phyloP scores from a whole-genome alignment of 2,113 vertebrate species.

The Engraulis encrasicolus region DNA sequence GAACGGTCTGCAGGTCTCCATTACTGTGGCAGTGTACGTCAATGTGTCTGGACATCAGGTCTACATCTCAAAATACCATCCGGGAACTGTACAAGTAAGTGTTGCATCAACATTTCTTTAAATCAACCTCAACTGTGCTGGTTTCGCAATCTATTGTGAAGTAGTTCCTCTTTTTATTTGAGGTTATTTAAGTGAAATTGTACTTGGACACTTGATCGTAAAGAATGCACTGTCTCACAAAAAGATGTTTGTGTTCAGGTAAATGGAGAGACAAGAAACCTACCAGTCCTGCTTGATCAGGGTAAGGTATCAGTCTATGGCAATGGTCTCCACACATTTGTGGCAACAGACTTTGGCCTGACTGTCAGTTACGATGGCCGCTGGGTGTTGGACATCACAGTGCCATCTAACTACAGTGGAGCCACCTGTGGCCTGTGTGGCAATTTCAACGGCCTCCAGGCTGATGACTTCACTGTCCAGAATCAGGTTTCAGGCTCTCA shows the following conservation, averaged over 20 bases:
- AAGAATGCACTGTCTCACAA: too few relatives aligned
- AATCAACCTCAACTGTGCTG: too few relatives aligned
- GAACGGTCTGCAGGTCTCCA: too few relatives aligned
- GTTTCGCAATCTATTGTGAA: too few relatives aligned
- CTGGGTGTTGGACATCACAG: conserved; percentile 51
- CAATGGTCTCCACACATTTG: conserved; percentile 44
- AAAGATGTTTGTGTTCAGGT: conserved; percentile 46
- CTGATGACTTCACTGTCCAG: conserved; percentile 58
- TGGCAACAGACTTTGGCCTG: conserved; percentile 60
- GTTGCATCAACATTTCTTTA: too few relatives aligned
- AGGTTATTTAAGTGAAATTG: too few relatives aligned
- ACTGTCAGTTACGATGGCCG: conserved; percentile 60
- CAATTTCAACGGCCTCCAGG: conserved; percentile 66
- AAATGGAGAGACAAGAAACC: conserved; percentile 52
- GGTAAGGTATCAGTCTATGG: conserved; percentile 50
- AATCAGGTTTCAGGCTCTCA: conserved; percentile 42
- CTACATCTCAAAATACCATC: too few relatives aligned
- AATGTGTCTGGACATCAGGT: too few relatives aligned
- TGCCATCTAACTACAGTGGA: conserved; percentile 56
- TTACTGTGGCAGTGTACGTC: too few relatives aligned
- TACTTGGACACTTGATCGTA: too few relatives aligned
- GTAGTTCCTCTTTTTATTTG: too few relatives aligned
- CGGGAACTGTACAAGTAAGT: too few relatives aligned
- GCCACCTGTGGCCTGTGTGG: conserved; percentile 68
- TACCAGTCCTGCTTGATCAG: conserved; percentile 56